Conservation (phyloP, 2,888 invertebrate species). For the Geophilus truncorum region DNA sequence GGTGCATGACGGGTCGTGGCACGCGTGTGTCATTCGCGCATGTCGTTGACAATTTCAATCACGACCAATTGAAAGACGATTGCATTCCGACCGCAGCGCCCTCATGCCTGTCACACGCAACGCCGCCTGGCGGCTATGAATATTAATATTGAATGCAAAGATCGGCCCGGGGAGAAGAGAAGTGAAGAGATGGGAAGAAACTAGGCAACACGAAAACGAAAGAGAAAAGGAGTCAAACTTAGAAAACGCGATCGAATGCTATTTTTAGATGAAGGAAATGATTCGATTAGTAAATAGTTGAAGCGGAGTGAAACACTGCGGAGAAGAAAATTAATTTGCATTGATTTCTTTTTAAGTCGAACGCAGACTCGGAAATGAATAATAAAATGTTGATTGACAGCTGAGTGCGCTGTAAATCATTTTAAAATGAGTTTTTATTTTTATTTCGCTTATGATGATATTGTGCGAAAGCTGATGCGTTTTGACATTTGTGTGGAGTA, state of each 20-base stretch:
- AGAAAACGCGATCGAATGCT: not conserved
- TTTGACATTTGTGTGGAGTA: not conserved
- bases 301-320: not conserved
- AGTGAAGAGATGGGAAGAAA: not conserved
- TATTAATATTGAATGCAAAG: not conserved
- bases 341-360: not conserved
- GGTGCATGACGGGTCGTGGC: not conserved
- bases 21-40: not conserved
- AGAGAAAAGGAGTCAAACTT: not conserved
- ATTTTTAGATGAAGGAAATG: not conserved
- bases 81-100: constrained; percentile 10
- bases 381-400: not conserved
- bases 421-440: not conserved
- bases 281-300: not conserved
- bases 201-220: no score
- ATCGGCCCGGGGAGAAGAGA: not conserved
- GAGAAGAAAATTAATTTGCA: not conserved
- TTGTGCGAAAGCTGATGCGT: not conserved
- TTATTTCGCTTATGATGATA: not conserved
- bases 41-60: constrained; percentile 2
- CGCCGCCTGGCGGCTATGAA: not conserved
- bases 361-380: no score
- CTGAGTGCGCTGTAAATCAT: not conserved
- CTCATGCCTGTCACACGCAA: not conserved
- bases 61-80: constrained; percentile 12